phyloP scores from a whole-genome alignment of 37 sponge, comb jelly and placozoan species.

The Lycopodina hypogea region DNA sequence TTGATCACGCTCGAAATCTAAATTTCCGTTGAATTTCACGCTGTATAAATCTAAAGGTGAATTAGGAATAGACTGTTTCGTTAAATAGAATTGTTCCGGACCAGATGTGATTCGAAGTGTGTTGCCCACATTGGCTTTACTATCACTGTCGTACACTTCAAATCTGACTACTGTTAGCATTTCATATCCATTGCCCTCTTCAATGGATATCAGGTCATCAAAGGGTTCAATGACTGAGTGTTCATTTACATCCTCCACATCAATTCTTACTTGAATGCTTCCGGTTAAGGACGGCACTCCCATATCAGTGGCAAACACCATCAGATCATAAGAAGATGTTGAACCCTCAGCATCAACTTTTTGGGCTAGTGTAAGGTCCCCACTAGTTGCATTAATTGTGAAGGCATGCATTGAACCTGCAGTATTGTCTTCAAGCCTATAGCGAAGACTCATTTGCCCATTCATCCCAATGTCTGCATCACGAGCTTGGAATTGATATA shows the following conservation, averaged over 20 bases:
- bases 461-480: background rate
- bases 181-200: background rate
- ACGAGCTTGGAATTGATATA: slow-evolving; percentile 4
- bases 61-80: background rate
- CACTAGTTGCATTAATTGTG: background rate
- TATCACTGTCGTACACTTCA: background rate
- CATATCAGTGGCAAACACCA: background rate
- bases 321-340: background rate
- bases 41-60: background rate
- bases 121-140: background rate
- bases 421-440: background rate
- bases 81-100: background rate
- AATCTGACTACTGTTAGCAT: background rate
- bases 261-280: background rate
- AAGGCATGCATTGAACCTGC: background rate
- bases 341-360: background rate
- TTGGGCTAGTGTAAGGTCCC: background rate
- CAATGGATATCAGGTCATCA: background rate
- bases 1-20: slow-evolving; percentile 8
- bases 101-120: slow-evolving; percentile 1
- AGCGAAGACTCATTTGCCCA: background rate
- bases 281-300: background rate
- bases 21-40: background rate
- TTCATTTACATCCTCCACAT: slow-evolving; percentile 29
- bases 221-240: background rate